A percentile compares a stretch with the other conserved stretches of the same genome.
These are phyloP conservation scores for Aselliscus stoliczkanus DNA, from an alignment of 2,797 vertebrate species.

Conservation along the genomic window DNA sequence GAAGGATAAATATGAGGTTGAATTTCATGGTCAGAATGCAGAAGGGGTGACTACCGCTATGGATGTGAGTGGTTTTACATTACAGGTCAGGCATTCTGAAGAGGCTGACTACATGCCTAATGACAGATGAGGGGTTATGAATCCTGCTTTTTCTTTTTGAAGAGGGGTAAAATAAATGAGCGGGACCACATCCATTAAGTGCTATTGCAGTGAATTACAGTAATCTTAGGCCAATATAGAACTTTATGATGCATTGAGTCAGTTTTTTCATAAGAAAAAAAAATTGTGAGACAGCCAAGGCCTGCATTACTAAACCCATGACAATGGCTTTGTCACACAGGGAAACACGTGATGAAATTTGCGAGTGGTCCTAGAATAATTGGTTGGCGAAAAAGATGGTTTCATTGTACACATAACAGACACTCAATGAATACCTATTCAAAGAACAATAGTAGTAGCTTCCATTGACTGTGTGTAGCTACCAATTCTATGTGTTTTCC, in stretches of 20 bases:
- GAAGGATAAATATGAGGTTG: neutral
- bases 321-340: neutral
- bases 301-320: neutral
- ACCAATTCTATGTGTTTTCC: neutral
- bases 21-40: neutral
- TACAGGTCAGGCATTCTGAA: neutral
- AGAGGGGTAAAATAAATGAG: neutral
- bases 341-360: neutral
- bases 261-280: conserved; percentile 12
- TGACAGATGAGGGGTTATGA: neutral
- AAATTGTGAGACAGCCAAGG: neutral
- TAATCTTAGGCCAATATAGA: neutral
- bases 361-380: neutral
- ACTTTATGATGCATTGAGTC: neutral
- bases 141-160: neutral
- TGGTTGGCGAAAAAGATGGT: neutral
- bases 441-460: neutral
- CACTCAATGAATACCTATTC: neutral
- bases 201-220: neutral
- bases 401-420: neutral
- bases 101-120: neutral
- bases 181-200: neutral
- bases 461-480: neutral
- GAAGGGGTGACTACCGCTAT: neutral
- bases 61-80: neutral